Evolutionary conservation across 2,888 invertebrate genomes (phyloP).

Genomic region (Scaptomyza caliginosa): DNA sequence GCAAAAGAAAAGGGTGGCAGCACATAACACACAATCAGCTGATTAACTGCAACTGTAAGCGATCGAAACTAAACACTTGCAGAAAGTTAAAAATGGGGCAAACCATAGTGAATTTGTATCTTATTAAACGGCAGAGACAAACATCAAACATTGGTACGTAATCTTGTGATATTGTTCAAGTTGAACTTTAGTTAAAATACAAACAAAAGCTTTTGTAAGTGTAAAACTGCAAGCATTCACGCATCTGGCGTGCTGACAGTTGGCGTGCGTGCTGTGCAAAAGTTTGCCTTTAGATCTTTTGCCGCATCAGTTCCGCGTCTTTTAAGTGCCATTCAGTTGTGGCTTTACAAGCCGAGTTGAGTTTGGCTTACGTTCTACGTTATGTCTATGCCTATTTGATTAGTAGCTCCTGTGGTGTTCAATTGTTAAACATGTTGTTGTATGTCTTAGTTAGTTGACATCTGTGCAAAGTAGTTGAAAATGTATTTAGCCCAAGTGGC

Average conservation of each 20-base stretch:
- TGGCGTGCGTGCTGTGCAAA: conserved; percentile 54
- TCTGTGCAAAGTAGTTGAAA: conserved; percentile 1
- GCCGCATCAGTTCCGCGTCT: conserved; percentile 52
- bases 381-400: conserved; percentile 18
- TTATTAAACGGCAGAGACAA: background rate
- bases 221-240: conserved; percentile 29
- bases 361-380: conserved; percentile 8
- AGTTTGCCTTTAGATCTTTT: conserved; percentile 53
- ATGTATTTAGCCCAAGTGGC: conserved; percentile 30
- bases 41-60: background rate
- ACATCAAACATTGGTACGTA: background rate
- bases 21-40: background rate
- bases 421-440: conserved; percentile 44
- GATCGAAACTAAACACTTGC: background rate
- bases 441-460: conserved; percentile 39
- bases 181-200: background rate
- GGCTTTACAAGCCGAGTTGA: conserved; percentile 8
- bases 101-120: background rate
- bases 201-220: background rate
- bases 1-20: background rate
- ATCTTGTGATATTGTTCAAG: background rate
- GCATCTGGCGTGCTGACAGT: conserved; percentile 59
- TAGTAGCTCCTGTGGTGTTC: conserved; percentile 46
- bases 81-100: background rate
- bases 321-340: conserved; percentile 37